Conservation (phyloP, 2,888 invertebrate genomes). For the Drosophila picticornis region DNA sequence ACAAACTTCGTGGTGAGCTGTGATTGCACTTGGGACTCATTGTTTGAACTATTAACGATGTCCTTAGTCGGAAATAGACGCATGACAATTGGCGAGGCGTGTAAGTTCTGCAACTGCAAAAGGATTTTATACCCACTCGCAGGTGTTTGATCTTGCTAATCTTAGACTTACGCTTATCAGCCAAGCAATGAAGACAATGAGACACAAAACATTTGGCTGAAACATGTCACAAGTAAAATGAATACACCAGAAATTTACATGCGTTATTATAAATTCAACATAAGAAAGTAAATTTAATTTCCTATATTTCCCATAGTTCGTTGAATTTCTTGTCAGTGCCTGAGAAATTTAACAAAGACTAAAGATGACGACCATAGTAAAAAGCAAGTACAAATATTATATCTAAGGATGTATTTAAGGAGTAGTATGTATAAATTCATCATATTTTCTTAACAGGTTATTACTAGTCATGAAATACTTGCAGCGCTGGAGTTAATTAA, state of each 20-base stretch:
- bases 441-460: background rate
- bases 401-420: background rate
- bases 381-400: background rate
- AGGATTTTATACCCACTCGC: background rate
- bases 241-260: conserved; percentile 26
- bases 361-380: background rate
- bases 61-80: background rate
- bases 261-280: background rate
- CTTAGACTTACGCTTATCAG: conserved; percentile 20
- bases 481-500: background rate
- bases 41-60: background rate
- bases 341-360: background rate
- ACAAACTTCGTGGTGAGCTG: background rate
- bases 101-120: background rate
- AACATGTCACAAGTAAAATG: conserved; percentile 20
- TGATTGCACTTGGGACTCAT: background rate
- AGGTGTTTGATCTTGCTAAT: background rate
- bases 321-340: background rate
- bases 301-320: background rate
- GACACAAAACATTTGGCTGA: conserved; percentile 15
- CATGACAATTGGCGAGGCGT: conserved; percentile 8
- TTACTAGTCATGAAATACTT: background rate
- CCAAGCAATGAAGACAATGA: conserved; percentile 7
- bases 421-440: background rate
- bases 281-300: background rate